Evolutionary conservation across 2,113 vertebrate genomes (phyloP).

Genomic region (Motacilla tschutschensis): DNA sequence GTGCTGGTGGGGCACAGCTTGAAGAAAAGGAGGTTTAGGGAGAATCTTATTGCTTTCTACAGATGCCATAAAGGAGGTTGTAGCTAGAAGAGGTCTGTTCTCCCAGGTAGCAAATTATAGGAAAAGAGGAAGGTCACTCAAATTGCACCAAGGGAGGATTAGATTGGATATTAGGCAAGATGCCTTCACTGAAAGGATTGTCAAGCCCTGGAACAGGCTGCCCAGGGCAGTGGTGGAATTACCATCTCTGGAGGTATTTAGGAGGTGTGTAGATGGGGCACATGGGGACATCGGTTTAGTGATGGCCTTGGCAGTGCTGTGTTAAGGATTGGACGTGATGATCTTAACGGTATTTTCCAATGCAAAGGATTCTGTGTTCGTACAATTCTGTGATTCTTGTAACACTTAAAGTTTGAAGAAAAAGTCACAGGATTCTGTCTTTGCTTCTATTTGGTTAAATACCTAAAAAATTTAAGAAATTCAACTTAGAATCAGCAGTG

Average conservation of each 20-base stretch:
- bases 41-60: rapidly evolving
- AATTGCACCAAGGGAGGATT: neutral
- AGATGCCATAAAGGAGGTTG: neutral
- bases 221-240: neutral
- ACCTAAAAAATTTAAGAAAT: rapidly evolving
- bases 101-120: neutral
- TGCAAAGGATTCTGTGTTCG: neutral
- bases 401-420: neutral
- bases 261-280: neutral
- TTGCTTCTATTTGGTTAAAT: neutral
- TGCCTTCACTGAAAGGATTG: neutral
- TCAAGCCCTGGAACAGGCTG: neutral
- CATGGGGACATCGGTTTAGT: neutral
- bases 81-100: neutral
- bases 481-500: neutral
- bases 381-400: neutral
- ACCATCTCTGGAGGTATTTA: neutral
- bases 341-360: neutral
- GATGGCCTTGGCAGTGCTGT: neutral
- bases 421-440: rapidly evolving
- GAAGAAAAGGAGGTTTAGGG: neutral
- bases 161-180: neutral
- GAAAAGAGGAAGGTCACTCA: neutral
- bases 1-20: neutral
- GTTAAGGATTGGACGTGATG: neutral